Base-by-base conservation (phyloP, 2,797 vertebrate species). In the Fratercula arctica region DNA sequence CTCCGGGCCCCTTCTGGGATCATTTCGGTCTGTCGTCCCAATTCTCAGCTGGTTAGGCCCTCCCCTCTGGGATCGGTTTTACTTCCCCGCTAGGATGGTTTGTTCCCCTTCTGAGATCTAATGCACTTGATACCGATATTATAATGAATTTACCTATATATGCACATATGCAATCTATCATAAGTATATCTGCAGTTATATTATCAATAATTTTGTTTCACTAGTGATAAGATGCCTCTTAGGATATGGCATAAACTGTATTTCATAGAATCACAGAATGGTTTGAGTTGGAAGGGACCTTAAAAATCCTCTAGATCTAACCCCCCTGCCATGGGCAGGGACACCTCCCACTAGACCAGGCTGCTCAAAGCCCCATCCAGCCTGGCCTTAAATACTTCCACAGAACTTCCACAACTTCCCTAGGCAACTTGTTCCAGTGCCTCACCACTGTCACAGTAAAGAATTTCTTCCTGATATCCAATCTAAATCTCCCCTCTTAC, bases 1-100 rank as follows among this genome's bases (percentile, higher is more conserved):
- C 18, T 50, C 24, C 0, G 0, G 9, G 13, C 7, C 10, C 13
- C 0, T 12, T 75, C 60, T 61, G 51, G 15, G 4, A 14, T 86
- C 3, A 31, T 54, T 74, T 69, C 1, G 6, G 31, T n/a, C 14
- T 67, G 23, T 28, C 31, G 5, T 57, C 9, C 19, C 8, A 13
- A 29, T 77, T 81, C 41, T 68, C 17, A 26, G 21, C 5, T 68
- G 11, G 11, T 33, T 29, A 21, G 16, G 2, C 8, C 4, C 39
- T 70, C 25, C 11, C 9, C 15, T 68, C 29, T 33, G 54, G 6
- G 18, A 7, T 35, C 0, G 2, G 4, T 79, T 50, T 68, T 9
- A 20, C 41, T 15, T 61, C 10, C 9, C 5, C 17, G 72, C 39
- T 53, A 19, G 31, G 23, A 33, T 45, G 37, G 11, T 51, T 78